Base-by-base conservation (phyloP, 2,113 vertebrate species). In the Lethenteron camtschaticum region DNA sequence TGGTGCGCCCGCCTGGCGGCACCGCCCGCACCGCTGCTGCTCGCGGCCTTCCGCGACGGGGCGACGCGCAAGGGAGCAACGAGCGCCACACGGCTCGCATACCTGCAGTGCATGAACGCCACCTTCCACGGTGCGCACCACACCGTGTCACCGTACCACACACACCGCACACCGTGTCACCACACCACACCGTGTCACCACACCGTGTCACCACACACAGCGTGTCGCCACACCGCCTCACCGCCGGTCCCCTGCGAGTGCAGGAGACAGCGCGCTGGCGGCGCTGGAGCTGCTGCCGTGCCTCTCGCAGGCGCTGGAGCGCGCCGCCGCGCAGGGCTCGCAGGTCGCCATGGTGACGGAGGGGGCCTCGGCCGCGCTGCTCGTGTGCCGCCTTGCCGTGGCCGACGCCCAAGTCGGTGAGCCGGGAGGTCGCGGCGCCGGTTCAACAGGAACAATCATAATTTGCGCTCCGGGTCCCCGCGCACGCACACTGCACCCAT, bases 41-140 rank as follows among this genome's bases (percentile, higher is more conserved):
- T 83, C 2, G 91, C 92, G 55, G 95, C 91, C 88, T 80, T 95
- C 70, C 94, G 91, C 77, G 96, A 95, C 76, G 91, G 85, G 3
- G 90, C 90, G 77, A 87, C 83, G 76, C 86, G 95, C 68, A 99
- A 99, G 80, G 86, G 87, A 13, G 89, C 86, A 24, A 95, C 90
- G 6, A 87, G 90, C 7, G 78, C 82, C 0, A 89, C 96, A 73
- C 85, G 94, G 56, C 91, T 95, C 0, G 85, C 90, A 14, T 96
- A 96, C 78, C 79, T 96, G 73, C 91, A 95, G 78, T 86, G 84
- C 75, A 85, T 95, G 87, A 75, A 96, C 14, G 83, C 83, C 16
- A 83, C 85, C 58, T 96, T 92, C 78, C 91, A 82, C 87, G 90
- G 94, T 96, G 77, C 81, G 81, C 11, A 68, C 11, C 41, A 41